phyloP scores from a whole-genome alignment of 1,140 invertebrate species.

The Spodoptera litura region DNA sequence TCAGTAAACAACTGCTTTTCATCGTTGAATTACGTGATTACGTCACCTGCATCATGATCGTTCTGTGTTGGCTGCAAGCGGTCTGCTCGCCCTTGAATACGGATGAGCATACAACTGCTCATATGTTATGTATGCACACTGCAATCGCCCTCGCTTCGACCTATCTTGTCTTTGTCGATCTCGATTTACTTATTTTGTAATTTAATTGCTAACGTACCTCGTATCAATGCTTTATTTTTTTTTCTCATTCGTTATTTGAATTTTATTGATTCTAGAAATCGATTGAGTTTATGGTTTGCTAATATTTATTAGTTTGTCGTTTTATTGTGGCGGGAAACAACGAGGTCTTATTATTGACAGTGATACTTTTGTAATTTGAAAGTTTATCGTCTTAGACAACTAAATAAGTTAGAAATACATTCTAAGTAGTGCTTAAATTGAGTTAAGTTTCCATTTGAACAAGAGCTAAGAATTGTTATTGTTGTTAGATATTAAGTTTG shows the following conservation, averaged over 20 bases:
- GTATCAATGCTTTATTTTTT: background rate
- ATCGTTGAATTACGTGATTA: conserved; percentile 38
- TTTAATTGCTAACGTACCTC: conserved; percentile 45
- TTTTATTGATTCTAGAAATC: background rate
- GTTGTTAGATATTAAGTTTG: too few relatives aligned
- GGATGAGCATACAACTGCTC: conserved; percentile 67
- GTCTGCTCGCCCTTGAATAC: conserved; percentile 77
- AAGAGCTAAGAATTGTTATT: background rate
- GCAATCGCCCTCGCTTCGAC: conserved; percentile 63
- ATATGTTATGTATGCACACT: conserved; percentile 73
- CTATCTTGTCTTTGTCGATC: conserved; percentile 50
- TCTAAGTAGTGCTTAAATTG: background rate
- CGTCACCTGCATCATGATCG: conserved; percentile 60
- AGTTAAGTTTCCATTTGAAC: conserved; percentile 1
- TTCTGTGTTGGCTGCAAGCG: conserved; percentile 68
- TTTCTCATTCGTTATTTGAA: background rate
- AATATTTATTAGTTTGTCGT: conserved; percentile 7
- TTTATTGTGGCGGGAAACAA: background rate
- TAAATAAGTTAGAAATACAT: too few relatives aligned
- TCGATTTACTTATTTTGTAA: conserved; percentile 54
- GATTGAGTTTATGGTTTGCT: background rate
- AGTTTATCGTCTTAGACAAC: too few relatives aligned
- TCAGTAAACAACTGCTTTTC: conserved; percentile 9
- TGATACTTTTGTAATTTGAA: too few relatives aligned
- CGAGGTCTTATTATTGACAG: background rate